phyloP scores from a whole-genome alignment of 2,113 vertebrate species.

The Haemorhous mexicanus region DNA sequence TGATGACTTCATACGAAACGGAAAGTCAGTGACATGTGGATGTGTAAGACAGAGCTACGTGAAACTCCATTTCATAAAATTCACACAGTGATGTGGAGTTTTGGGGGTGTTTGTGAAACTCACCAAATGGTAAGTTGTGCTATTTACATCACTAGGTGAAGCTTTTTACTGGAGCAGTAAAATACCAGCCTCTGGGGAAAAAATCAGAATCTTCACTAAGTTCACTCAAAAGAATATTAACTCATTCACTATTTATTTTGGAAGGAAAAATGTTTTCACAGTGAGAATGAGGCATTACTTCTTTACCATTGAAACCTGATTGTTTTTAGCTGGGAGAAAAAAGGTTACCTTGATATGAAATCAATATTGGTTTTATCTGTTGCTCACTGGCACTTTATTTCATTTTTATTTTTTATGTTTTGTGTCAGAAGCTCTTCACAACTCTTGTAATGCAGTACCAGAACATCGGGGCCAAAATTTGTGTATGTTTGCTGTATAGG shows the following conservation, averaged over 20 bases:
- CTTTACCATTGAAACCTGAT: constrained; percentile 8
- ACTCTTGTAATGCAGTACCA: neutral
- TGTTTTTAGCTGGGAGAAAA: neutral
- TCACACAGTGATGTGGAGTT: constrained; percentile 52
- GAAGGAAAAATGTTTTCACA: constrained; percentile 37
- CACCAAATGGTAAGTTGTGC: constrained; percentile 54
- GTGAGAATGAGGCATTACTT: neutral
- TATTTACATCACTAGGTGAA: constrained; percentile 67
- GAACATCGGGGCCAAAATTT: neutral
- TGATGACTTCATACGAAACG: constrained; percentile 32
- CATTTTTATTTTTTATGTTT: neutral
- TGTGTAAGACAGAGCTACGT: constrained; percentile 19
- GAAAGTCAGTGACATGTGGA: constrained; percentile 43
- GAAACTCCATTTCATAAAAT: constrained; percentile 53
- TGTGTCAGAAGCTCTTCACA: neutral
- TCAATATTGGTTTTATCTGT: neutral
- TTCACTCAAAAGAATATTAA: constrained; percentile 22
- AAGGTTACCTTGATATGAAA: neutral
- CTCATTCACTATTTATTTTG: constrained; percentile 31
- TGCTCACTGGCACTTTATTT: neutral
- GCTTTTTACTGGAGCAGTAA: constrained; percentile 51
- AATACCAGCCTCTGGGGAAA: constrained; percentile 48
- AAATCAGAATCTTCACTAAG: constrained; percentile 66
- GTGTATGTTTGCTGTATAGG: neutral
- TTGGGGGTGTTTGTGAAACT: constrained; percentile 69